Evolutionary conservation across 2,113 vertebrate genomes (phyloP).

Genomic region (Cochlearius cochlearius): DNA sequence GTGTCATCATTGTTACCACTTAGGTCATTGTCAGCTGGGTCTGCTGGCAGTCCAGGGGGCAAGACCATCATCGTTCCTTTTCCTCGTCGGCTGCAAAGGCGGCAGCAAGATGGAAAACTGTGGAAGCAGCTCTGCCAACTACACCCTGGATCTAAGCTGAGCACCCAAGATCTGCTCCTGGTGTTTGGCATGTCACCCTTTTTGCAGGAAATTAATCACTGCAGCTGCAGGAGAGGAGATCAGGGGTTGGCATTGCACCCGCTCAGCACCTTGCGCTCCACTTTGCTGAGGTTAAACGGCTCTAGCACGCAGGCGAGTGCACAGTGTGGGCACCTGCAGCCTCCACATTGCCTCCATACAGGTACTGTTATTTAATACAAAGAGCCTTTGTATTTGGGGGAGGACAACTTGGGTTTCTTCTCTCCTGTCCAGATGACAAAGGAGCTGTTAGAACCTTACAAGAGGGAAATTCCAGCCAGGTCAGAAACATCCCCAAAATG

Average conservation of each 20-base stretch:
- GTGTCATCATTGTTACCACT: accelerated
- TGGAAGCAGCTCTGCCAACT: not conserved
- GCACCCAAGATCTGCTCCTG: not conserved
- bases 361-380: not conserved
- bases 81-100: not conserved
- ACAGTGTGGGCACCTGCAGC: not conserved
- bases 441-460: not conserved
- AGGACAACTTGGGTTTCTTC: not conserved
- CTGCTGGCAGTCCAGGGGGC: not conserved
- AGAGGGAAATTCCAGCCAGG: not conserved
- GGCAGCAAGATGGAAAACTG: not conserved
- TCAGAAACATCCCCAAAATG: not conserved
- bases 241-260: not conserved
- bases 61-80: not conserved
- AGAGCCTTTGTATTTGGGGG: not conserved
- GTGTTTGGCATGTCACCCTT: accelerated
- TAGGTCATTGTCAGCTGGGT: not conserved
- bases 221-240: not conserved
- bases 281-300: not conserved
- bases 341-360: not conserved
- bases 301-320: too few relatives aligned
- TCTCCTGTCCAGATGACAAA: not conserved
- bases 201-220: not conserved
- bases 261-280: accelerated
- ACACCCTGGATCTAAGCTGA: not conserved